Evolutionary conservation across 2,888 invertebrate species (phyloP).

Genomic region (Eumacrocentrus americanus): DNA sequence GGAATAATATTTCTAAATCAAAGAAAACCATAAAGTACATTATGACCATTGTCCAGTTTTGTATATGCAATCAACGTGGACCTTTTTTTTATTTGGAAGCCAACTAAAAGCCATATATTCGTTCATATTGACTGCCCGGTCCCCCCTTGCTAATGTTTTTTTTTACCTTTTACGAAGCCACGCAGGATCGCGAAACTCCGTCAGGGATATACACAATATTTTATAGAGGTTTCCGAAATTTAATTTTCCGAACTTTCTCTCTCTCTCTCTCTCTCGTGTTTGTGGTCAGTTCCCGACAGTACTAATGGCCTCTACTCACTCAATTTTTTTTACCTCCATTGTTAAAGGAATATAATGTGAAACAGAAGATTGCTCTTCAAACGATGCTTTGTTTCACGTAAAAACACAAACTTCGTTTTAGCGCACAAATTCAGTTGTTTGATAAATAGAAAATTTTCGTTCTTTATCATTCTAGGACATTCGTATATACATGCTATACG

Average conservation of each 20-base stretch:
- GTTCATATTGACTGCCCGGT: conserved; percentile 18
- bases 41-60: conserved; percentile 29
- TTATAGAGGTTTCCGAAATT: conserved; percentile 47
- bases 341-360: conserved; percentile 11
- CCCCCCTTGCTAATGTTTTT: conserved; percentile 25
- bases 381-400: conserved; percentile 18
- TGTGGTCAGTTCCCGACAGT: too few relatives aligned
- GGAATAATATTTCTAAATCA: background rate
- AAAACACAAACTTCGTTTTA: conserved; percentile 29
- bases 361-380: conserved; percentile 28
- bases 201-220: conserved; percentile 39
- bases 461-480: too few relatives aligned
- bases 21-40: conserved; percentile 31
- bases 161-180: conserved; percentile 56
- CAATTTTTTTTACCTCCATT: conserved; percentile 21
- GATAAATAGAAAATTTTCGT: too few relatives aligned
- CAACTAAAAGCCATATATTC: conserved; percentile 40
- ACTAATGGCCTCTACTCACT: too few relatives aligned
- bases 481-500: background rate
- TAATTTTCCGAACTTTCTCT: conserved; percentile 38
- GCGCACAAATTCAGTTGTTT: too few relatives aligned
- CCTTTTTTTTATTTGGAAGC: conserved; percentile 43
- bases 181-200: conserved; percentile 44
- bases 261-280: conserved; percentile 14
- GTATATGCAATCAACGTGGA: conserved; percentile 26